These are phyloP conservation scores for Gymnobelideus leadbeateri DNA, from an alignment of 2,113 vertebrate genomes.

Conservation along the genomic window DNA sequence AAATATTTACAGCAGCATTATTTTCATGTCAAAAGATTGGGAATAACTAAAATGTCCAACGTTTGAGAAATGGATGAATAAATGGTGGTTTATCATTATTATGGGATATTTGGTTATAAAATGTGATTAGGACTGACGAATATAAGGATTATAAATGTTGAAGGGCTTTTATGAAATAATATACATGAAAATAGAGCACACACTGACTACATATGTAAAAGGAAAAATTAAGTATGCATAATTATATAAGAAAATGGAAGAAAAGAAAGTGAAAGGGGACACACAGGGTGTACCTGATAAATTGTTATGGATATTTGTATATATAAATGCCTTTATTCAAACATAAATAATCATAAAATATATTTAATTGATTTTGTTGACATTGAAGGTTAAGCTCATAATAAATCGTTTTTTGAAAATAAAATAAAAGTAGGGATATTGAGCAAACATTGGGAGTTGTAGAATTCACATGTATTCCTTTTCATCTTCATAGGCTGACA, in stretches of 20 bases:
- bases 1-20: neutral
- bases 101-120: neutral
- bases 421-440: neutral
- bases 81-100: neutral
- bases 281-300: neutral
- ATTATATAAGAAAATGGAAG: neutral
- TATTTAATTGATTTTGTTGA: neutral
- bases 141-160: neutral
- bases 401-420: neutral
- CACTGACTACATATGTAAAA: neutral
- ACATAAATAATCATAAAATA: neutral
- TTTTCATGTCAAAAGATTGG: neutral
- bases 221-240: neutral
- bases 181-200: neutral
- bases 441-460: conserved; percentile 17
- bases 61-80: neutral
- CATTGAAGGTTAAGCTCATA: neutral
- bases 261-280: neutral
- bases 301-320: neutral
- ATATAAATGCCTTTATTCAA: neutral
- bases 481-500: conserved; percentile 36
- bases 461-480: conserved; percentile 16
- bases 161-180: neutral
- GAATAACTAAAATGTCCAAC: neutral
- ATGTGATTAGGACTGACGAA: neutral